Evolutionary conservation across 2,888 invertebrate genomes (phyloP).

Genomic region (Eilema griseolum): DNA sequence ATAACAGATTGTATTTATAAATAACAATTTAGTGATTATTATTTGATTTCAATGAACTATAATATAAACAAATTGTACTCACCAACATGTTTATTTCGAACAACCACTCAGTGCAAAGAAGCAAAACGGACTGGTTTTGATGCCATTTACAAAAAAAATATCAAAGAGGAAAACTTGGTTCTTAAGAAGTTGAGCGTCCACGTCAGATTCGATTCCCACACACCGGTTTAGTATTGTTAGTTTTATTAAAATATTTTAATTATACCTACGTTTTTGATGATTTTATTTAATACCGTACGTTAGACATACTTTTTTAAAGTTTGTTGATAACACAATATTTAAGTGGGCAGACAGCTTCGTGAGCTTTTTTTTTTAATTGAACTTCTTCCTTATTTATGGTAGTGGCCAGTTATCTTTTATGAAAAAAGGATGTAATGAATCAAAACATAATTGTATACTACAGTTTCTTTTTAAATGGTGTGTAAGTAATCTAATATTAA

Average conservation of each 20-base stretch:
- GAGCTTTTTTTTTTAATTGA: background rate
- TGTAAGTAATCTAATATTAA: too few relatives aligned
- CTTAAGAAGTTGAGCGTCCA: slow-evolving; percentile 14
- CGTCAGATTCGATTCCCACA: slow-evolving; percentile 13
- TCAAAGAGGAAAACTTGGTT: slow-evolving; percentile 55
- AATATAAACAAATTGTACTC: slow-evolving; percentile 21
- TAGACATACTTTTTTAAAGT: slow-evolving; percentile 5
- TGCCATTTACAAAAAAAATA: slow-evolving; percentile 51
- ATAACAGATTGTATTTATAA: background rate
- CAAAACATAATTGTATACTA: too few relatives aligned
- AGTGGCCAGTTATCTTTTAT: background rate
- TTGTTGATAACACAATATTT: background rate
- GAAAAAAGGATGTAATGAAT: background rate
- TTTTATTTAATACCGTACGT: slow-evolving; percentile 5
- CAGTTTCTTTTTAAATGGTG: background rate
- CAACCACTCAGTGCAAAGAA: slow-evolving; percentile 48
- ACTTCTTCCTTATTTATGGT: background rate
- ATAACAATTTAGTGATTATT: background rate
- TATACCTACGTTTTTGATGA: background rate
- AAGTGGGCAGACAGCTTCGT: background rate
- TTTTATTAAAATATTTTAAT: slow-evolving; percentile 12
- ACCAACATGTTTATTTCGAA: slow-evolving; percentile 38
- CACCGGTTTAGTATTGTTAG: slow-evolving; percentile 10
- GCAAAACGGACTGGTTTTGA: slow-evolving; percentile 59
- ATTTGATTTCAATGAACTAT: background rate